Evolutionary conservation across 2,888 invertebrate genomes (phyloP).

Genomic region (Eutolmus rufibarbis): DNA sequence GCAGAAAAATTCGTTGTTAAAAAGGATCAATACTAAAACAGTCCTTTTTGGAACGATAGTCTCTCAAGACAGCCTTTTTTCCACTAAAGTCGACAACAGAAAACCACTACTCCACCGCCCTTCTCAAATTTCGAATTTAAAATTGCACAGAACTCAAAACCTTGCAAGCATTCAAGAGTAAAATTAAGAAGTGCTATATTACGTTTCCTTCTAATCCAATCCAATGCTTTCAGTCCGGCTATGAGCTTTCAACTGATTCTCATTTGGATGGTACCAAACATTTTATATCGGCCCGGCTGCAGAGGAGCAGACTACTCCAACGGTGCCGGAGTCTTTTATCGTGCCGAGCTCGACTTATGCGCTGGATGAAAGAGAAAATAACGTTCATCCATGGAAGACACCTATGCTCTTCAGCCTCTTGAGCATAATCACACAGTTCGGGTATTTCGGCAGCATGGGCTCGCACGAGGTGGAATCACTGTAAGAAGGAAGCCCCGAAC

Average conservation of each 20-base stretch:
- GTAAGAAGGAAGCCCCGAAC: not conserved
- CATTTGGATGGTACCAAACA: constrained; percentile 36
- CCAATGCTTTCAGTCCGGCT: constrained; percentile 54
- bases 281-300: constrained; percentile 24
- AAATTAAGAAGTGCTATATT: not conserved
- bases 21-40: constrained; percentile 14
- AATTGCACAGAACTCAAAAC: constrained; percentile 1
- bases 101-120: not conserved
- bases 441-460: not conserved
- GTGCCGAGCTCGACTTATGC: not conserved
- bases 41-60: constrained; percentile 29
- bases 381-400: not conserved
- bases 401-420: not conserved
- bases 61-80: not conserved
- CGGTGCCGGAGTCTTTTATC: not conserved
- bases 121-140: not conserved
- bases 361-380: constrained; percentile 18
- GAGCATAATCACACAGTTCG: not conserved
- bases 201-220: constrained; percentile 25
- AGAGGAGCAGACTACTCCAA: not conserved
- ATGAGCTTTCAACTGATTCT: constrained; percentile 53
- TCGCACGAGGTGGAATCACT: not conserved
- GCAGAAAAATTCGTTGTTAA: not conserved
- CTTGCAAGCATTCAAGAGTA: not conserved
- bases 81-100: not conserved